Conservation (phyloP, 2,113 vertebrate species). For the Pituophis catenifer region DNA sequence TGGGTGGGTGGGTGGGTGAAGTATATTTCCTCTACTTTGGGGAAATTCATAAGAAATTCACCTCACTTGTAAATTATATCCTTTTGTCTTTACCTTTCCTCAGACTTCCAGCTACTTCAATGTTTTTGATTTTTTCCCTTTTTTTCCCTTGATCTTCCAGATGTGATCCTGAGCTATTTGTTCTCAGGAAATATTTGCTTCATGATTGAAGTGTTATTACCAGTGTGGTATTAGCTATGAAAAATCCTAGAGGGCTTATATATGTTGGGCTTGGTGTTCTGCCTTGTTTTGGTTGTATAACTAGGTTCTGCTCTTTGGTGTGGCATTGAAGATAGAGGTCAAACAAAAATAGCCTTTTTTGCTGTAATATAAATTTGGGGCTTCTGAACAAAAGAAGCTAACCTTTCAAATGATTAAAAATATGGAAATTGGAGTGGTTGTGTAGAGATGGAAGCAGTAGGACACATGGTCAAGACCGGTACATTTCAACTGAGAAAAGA, state of each 20-base stretch:
- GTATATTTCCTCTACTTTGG: not conserved
- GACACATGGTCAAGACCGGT: slow-evolving; percentile 38
- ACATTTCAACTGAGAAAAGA: slow-evolving; percentile 42
- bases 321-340: not conserved
- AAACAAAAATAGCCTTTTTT: not conserved
- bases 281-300: not conserved
- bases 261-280: not conserved
- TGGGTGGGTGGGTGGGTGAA: no score
- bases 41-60: not conserved
- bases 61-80: not conserved
- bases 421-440: not conserved
- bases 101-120: not conserved
- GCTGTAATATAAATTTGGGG: not conserved
- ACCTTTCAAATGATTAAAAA: slow-evolving; percentile 24
- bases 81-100: not conserved
- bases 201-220: not conserved
- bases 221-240: not conserved
- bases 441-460: slow-evolving; percentile 25
- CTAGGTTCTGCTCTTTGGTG: not conserved
- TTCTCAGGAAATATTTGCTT: not conserved
- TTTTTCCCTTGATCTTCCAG: not conserved
- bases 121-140: not conserved
- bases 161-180: not conserved
- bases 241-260: not conserved
- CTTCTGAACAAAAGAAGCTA: not conserved